Percentiles rank a stretch among this genome's conserved stretches.
Conservation (phyloP, 2,113 vertebrate genomes). For the Ranitomeya variabilis region DNA sequence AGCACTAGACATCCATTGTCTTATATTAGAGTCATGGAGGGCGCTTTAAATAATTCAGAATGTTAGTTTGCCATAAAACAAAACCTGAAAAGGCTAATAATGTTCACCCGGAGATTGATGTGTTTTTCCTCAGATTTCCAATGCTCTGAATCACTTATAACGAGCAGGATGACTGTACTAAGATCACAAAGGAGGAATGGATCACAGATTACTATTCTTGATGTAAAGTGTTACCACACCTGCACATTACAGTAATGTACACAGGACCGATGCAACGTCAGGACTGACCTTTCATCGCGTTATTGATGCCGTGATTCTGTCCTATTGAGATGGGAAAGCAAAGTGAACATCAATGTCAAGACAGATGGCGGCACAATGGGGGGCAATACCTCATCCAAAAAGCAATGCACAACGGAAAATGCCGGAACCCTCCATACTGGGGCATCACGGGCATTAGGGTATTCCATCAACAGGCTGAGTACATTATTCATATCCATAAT, state of each 20-base stretch:
- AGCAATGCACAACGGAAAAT: neutral
- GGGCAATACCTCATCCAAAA: neutral
- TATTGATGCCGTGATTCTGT: no score
- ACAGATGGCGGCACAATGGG: neutral
- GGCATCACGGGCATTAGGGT: neutral
- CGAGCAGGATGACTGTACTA: neutral
- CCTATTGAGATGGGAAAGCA: neutral
- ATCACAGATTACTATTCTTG: neutral
- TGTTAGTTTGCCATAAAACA: neutral
- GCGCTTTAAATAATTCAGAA: conserved; percentile 14
- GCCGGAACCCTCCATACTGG: neutral
- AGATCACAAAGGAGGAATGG: neutral
- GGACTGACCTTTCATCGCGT: neutral
- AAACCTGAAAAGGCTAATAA: conserved; percentile 2
- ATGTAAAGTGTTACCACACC: neutral
- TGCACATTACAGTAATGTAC: neutral
- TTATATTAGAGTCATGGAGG: neutral
- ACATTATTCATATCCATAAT: neutral
- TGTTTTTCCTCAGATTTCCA: conserved; percentile 3
- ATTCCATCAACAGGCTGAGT: neutral
- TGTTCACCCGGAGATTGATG: neutral
- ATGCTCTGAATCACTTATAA: neutral
- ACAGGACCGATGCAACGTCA: neutral
- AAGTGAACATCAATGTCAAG: neutral
- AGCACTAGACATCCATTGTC: neutral